Percentiles rank a stretch among this genome's conserved stretches.
phyloP scores from a whole-genome alignment of 2,888 invertebrate genomes.

The Incurvaria masculella region DNA sequence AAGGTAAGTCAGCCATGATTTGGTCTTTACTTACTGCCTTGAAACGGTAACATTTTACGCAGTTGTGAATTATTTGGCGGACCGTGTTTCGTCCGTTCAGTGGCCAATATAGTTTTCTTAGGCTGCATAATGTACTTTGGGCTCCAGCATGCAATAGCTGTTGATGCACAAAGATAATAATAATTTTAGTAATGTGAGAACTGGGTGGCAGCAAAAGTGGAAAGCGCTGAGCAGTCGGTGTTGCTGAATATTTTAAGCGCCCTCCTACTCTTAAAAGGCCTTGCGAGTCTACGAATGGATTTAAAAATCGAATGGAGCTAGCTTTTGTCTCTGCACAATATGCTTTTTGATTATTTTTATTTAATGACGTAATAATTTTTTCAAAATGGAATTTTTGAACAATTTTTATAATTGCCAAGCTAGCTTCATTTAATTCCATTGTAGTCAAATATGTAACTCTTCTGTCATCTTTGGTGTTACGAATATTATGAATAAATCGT shows the following conservation, averaged over 20 bases:
- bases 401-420: background rate
- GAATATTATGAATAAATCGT: background rate
- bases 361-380: background rate
- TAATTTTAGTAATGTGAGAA: background rate
- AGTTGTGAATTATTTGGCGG: background rate
- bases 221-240: background rate
- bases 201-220: background rate
- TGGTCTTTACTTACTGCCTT: background rate
- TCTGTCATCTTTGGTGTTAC: background rate
- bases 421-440: background rate
- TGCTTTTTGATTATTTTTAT: background rate
- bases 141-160: background rate
- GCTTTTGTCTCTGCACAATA: background rate
- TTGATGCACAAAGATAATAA: background rate
- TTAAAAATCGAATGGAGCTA: background rate
- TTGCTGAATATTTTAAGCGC: background rate
- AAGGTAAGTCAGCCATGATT: conserved; percentile 2
- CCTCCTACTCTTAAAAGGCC: background rate
- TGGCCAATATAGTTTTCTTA: background rate
- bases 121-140: background rate
- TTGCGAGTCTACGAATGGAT: background rate
- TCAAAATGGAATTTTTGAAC: background rate
- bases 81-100: background rate
- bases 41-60: background rate
- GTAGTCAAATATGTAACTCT: background rate